phyloP scores from a whole-genome alignment of 2,797 vertebrate species.

The Dromococcyx pavoninus region DNA sequence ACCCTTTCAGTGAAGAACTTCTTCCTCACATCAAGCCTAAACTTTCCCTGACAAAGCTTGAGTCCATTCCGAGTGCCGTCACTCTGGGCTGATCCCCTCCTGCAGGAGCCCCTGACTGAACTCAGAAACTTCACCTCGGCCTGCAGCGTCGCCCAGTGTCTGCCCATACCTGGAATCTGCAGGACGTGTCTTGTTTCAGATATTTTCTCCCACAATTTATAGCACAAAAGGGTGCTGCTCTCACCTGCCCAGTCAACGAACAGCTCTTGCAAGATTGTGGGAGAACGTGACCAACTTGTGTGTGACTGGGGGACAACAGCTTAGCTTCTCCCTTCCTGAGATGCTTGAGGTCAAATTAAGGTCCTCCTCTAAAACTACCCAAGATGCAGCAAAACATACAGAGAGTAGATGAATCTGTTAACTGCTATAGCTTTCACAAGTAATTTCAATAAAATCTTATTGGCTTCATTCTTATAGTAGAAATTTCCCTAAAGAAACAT shows the following conservation, averaged over 20 bases:
- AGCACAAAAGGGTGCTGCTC: not conserved
- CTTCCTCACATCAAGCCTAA: no score
- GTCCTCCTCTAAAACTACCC: not conserved
- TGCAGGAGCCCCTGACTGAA: not conserved
- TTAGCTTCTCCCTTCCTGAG: not conserved
- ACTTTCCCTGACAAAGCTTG: no score
- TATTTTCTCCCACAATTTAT: not conserved
- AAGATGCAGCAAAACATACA: not conserved
- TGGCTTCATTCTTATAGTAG: not conserved
- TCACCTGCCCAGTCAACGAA: rapidly evolving
- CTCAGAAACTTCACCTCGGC: rapidly evolving
- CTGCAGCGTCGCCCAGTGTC: rapidly evolving
- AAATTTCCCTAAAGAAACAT: not conserved
- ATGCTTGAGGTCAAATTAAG: not conserved
- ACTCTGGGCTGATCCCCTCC: not conserved
- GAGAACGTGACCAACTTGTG: not conserved
- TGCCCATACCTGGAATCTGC: not conserved
- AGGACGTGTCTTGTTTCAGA: not conserved
- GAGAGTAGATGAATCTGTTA: not conserved
- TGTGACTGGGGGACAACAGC: rapidly evolving
- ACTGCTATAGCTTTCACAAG: not conserved
- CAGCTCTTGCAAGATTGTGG: not conserved
- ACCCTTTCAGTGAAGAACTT: no score
- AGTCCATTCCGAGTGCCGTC: rapidly evolving
- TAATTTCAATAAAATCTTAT: not conserved